These are phyloP conservation scores for Sinosuthora webbiana DNA, from an alignment of 2,113 vertebrate genomes.

Conservation along the genomic window DNA sequence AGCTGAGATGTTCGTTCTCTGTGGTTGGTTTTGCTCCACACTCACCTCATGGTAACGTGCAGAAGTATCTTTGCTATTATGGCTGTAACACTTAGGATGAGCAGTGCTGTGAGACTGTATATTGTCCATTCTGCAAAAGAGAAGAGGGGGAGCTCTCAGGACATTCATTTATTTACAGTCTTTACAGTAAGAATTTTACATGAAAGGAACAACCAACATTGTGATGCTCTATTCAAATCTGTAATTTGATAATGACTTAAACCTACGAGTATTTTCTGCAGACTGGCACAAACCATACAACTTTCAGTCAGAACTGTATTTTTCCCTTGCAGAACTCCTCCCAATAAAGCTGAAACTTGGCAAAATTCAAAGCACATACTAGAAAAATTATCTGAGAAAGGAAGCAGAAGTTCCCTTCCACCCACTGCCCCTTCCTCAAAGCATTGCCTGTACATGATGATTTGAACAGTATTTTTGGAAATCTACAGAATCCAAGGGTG, in stretches of 20 bases:
- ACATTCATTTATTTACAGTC: background rate
- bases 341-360: background rate
- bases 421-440: background rate
- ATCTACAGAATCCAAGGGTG: background rate
- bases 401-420: background rate
- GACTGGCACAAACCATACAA: background rate
- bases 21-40: background rate
- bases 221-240: background rate
- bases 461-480: background rate
- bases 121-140: slow-evolving; percentile 88
- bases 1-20: background rate
- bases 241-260: background rate
- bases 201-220: background rate
- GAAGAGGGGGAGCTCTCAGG: background rate
- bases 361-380: background rate
- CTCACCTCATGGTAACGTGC: slow-evolving; percentile 91
- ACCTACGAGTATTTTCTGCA: background rate
- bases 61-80: slow-evolving; percentile 90
- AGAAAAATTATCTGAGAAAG: background rate
- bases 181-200: background rate
- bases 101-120: slow-evolving; percentile 88
- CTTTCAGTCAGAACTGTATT: background rate
- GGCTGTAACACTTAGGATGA: slow-evolving; percentile 88
- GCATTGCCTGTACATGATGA: background rate
- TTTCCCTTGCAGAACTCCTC: background rate